Evolutionary conservation across 2,797 vertebrate genomes (phyloP), one percentile per base, ranked within the genome.

Genomic region (Hippocampus kuda): DNA sequence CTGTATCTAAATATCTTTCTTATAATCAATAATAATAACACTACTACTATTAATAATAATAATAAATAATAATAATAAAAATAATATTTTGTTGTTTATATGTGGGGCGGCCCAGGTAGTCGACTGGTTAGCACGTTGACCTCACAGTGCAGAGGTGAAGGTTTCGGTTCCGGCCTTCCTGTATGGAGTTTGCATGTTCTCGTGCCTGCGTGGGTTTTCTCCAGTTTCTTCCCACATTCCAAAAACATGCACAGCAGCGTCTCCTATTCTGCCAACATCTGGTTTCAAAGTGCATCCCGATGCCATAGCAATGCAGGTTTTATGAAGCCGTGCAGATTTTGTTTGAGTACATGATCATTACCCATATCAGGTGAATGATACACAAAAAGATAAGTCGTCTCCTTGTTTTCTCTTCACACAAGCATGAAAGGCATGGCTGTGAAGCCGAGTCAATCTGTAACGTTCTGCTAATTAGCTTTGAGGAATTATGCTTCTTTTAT

Each of bases 401-500:
- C 85, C 83, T 88, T 87, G 80, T 77, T 81, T 81, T 81, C 75
- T 78, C 82, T 69, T 84, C 86, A 84, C 79, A 83, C 78, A 84
- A 84, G 86, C 88, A 89, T 89, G 86, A 89, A 90, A 88, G 86
- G 79, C 88, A 88, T 88, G 62, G 81, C 82, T 65, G 78, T 81
- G 84, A 82, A 81, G 82, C 81, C 75, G 75, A 74, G 81, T 88
- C 81, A 89, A 88, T 86, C 83, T 70, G 82, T 88, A 89, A 90
- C 89, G 88, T 90, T 88, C 88, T 84, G 86, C 90, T 90, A 90
- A 90, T 90, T 91, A 89, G 76, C 70, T 90, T 86, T 85, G 84
- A 88, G 87, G 90, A 89, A 91, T 91, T 90, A 89, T 83, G 84
- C 84, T 85, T 87, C 85, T 81, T 89, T 88, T 88, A 86, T 86